Conservation (phyloP, 1,140 invertebrate species). For the Anastatus disparis region DNA sequence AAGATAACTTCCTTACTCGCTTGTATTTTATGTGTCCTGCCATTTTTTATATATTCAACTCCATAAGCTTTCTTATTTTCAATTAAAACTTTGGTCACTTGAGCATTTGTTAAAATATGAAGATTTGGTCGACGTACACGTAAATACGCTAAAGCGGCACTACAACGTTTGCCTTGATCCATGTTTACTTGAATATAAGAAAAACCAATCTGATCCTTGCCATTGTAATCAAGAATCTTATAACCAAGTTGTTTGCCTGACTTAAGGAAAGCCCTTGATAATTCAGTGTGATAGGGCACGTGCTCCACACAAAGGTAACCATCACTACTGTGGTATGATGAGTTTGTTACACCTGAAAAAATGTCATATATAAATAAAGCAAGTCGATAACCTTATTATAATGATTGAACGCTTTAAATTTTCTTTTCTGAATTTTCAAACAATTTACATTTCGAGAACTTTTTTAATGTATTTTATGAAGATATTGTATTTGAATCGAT, state of each 20-base stretch:
- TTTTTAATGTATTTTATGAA: no score
- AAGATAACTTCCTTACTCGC: slow-evolving; percentile 75
- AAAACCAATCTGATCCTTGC: slow-evolving; percentile 66
- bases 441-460: no score
- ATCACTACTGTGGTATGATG: slow-evolving; percentile 63
- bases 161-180: slow-evolving; percentile 72
- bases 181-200: slow-evolving; percentile 77
- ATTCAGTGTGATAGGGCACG: slow-evolving; percentile 60
- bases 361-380: no score
- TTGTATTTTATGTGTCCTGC: slow-evolving; percentile 60
- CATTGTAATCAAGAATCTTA: slow-evolving; percentile 68
- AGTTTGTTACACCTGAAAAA: slow-evolving; percentile 55
- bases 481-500: no score
- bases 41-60: slow-evolving; percentile 70
- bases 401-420: no score
- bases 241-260: slow-evolving; percentile 70
- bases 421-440: not conserved
- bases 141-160: slow-evolving; percentile 73
- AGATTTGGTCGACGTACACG: slow-evolving; percentile 73
- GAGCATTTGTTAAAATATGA: slow-evolving; percentile 73
- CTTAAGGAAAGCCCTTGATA: slow-evolving; percentile 67
- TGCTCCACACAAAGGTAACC: slow-evolving; percentile 64
- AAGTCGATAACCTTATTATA: not conserved
- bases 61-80: slow-evolving; percentile 68
- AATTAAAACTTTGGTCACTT: slow-evolving; percentile 73